Evolutionary conservation across 2,113 vertebrate species (phyloP).

Genomic region (Centrocercus urophasianus): DNA sequence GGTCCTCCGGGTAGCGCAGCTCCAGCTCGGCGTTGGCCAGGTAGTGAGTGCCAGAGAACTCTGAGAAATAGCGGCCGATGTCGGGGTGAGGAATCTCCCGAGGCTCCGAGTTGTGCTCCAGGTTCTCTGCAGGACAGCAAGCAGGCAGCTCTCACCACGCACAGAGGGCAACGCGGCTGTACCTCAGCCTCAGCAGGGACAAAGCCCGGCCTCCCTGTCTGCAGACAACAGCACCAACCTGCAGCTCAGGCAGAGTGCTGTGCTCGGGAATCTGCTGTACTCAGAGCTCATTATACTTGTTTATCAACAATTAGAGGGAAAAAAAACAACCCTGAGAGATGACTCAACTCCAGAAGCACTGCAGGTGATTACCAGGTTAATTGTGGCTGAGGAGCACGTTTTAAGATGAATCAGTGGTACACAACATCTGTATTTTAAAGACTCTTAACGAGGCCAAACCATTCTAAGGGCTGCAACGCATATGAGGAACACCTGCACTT

Average conservation of each 20-base stretch:
- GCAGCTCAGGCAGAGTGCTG: background rate
- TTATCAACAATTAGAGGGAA: background rate
- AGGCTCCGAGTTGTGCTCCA: conserved; percentile 90
- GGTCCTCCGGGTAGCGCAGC: conserved; percentile 89
- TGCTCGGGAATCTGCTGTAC: background rate
- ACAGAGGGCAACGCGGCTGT: background rate
- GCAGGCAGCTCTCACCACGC: background rate
- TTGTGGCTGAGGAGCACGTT: background rate
- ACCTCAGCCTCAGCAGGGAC: background rate
- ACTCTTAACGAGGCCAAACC: background rate
- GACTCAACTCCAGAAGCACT: conserved; percentile 19
- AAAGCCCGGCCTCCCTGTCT: background rate
- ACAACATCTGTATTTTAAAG: background rate
- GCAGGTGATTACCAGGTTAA: background rate
- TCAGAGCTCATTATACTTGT: background rate
- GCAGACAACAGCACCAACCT: background rate
- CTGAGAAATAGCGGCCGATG: conserved; percentile 93
- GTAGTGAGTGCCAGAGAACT: conserved; percentile 88
- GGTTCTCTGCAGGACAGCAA: conserved; percentile 85
- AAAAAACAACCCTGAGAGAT: background rate
- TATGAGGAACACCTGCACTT: background rate
- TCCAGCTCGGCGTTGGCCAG: conserved; percentile 90
- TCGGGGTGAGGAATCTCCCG: conserved; percentile 93
- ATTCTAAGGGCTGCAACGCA: background rate
- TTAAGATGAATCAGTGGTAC: background rate